Evolutionary conservation across 2,888 invertebrate genomes (phyloP), one percentile per base, ranked within the genome.

Genomic region (Rhorus exstirpatorius): DNA sequence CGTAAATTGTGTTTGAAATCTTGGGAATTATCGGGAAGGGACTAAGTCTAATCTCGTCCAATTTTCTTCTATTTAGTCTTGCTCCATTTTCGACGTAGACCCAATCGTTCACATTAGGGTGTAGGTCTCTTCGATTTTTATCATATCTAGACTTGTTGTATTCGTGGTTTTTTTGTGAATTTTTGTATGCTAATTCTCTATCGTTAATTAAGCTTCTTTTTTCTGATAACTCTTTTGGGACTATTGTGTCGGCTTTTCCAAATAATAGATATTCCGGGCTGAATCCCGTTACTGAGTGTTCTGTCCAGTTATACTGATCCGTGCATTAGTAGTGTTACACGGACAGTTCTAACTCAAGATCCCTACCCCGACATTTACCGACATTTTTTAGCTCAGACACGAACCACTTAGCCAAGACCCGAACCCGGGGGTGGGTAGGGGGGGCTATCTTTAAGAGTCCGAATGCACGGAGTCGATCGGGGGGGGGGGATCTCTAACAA

Each of bases 31-130:
- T 79, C 35, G 31, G 60, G 61, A 76, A 83, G 51, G 84, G 83
- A 12, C 84, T 86, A 65, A 82, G 63, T 83, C 84, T 76, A 58
- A 83, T 61, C 65, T 84, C 76, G 12, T 85, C 82, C 75, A 83
- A 53, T 79, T 86, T 86, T 71, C 70, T 83, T 41, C 85, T 81
- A 60, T 85, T 86, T 49, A 86, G 19, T 75, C 67, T 86, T 53
- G 78, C 75, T 24, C 83, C 81, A 24, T 85, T 84, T 83, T 87
- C 84, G 1, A 86, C 78, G 78, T 85, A 87, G 8, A 85, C 87
- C 41, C 83, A 51, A 68, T 86, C 85, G 2, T 82, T 79, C 19
- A 68, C 79, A 26, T 81, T 83, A 19, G 85, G 74, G 35, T 85
- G 24, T 7, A 84, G 44, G 19, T 83, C 26, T 77, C 79, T 75